Base-by-base conservation (phyloP, 2,888 invertebrate genomes). In the Drosophila merina region DNA sequence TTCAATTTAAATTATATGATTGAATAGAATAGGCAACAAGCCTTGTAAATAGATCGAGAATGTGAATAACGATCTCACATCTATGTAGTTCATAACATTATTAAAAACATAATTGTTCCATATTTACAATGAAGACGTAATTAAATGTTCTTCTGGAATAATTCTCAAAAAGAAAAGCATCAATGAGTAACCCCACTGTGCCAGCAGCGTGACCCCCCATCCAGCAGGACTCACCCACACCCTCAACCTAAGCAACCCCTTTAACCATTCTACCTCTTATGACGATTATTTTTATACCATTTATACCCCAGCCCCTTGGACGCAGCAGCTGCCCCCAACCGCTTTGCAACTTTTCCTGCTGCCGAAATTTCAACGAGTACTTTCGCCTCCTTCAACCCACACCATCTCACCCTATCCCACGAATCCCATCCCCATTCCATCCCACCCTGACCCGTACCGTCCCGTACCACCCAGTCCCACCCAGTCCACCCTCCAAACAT, bases 281-380 rank as follows among this genome's bases (percentile, higher is more conserved):
- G 80, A 79, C 86, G 84, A 79, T 82, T 82, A 82, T 82, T 88
- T 86, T 86, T 82, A 88, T 82, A 77, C 62, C 52, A 74, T 51
- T 57, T 51, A 44, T 51, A 36, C 52, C 64, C 57, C 48, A 1
- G 5, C 49, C 33, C 42, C 50, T 30, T 54, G 31, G 31, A 28
- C 12, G n/a, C 69, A 52, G 60, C 48, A 57, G 56, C 67, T 38
- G 44, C 63, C 36, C 44, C 59, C 26, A 25, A 44, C 50, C 33
- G 26, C 45, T 40, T 44, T 50, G 36, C 64, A 76, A 74, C 66
- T 82, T 82, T 86, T 70, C 55, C 72, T 64, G 68, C 50, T 78
- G 76, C 79, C 79, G 68, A 85, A 81, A 85, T 69, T 76, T 86
- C 76, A 69, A 86, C 76, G 71, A 82, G 79, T 80, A 66, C 80